phyloP scores from a whole-genome alignment of 2,888 invertebrate species.

The Acleris laterana region DNA sequence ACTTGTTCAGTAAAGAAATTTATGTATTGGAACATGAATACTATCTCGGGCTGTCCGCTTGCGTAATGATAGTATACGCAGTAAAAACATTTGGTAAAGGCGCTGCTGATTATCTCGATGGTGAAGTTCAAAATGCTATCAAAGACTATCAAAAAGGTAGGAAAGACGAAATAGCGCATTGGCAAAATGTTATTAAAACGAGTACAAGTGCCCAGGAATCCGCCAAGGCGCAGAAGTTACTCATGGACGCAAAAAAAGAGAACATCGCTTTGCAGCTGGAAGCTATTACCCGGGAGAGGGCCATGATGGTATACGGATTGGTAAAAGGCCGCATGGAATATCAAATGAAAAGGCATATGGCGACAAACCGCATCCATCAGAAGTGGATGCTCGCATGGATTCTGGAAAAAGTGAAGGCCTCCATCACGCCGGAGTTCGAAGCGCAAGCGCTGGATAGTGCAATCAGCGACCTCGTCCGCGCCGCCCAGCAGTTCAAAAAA shows the following conservation, averaged over 20 bases:
- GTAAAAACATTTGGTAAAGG: conserved; percentile 88
- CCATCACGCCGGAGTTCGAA: conserved; percentile 95
- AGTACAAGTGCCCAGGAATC: conserved; percentile 89
- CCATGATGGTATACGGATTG: conserved; percentile 76
- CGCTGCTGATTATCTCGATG: conserved; percentile 86
- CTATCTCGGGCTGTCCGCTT: conserved; percentile 89
- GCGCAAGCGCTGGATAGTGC: conserved; percentile 93
- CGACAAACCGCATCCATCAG: conserved; percentile 92
- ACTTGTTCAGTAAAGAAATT: conserved; percentile 95
- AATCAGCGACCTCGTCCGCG: conserved; percentile 90
- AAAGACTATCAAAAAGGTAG: conserved; percentile 80
- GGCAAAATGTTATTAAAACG: conserved; percentile 81
- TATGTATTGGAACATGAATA: conserved; percentile 97
- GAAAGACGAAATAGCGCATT: conserved; percentile 68
- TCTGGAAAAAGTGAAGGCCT: conserved; percentile 89
- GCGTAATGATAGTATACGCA: conserved; percentile 83
- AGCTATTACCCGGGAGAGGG: conserved; percentile 90
- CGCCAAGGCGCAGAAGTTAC: conserved; percentile 89
- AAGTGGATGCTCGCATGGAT: conserved; percentile 98
- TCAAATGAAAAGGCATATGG: conserved; percentile 91
- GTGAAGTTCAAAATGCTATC: conserved; percentile 83
- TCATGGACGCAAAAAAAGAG: conserved; percentile 94
- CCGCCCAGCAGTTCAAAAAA: conserved; percentile 73
- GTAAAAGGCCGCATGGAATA: conserved; percentile 94
- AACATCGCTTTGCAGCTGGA: conserved; percentile 96